Evolutionary conservation across 2,113 vertebrate genomes (phyloP).

Genomic region (Etia nguti): DNA sequence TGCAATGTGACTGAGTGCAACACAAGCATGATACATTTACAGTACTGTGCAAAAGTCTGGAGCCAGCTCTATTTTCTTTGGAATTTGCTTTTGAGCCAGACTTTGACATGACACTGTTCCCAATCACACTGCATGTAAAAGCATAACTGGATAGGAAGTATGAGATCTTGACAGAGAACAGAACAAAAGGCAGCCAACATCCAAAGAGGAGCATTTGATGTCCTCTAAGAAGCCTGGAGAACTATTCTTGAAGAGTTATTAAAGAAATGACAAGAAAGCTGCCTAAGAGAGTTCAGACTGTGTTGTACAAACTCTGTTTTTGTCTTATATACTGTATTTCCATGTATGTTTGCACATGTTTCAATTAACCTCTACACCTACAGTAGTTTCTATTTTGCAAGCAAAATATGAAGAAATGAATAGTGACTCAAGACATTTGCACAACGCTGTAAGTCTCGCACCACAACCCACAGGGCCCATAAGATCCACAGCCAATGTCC

Average conservation of each 20-base stretch:
- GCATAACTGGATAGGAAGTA: neutral
- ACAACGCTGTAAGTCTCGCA: neutral
- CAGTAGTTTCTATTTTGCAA: neutral
- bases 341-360: neutral
- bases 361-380: neutral
- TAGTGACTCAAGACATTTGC: neutral
- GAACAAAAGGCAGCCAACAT: neutral
- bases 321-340: neutral
- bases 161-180: neutral
- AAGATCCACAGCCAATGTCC: neutral
- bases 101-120: neutral
- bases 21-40: neutral
- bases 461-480: neutral
- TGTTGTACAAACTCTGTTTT: neutral
- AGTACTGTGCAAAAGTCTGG: neutral
- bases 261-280: neutral
- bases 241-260: neutral
- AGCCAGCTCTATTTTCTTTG: neutral
- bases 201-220: neutral
- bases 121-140: neutral
- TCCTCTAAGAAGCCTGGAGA: neutral
- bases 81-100: neutral
- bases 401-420: neutral
- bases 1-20: neutral
- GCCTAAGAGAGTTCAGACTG: neutral